Evolutionary conservation across 2,888 invertebrate genomes (phyloP).

Genomic region (Cephus nigrinus): DNA sequence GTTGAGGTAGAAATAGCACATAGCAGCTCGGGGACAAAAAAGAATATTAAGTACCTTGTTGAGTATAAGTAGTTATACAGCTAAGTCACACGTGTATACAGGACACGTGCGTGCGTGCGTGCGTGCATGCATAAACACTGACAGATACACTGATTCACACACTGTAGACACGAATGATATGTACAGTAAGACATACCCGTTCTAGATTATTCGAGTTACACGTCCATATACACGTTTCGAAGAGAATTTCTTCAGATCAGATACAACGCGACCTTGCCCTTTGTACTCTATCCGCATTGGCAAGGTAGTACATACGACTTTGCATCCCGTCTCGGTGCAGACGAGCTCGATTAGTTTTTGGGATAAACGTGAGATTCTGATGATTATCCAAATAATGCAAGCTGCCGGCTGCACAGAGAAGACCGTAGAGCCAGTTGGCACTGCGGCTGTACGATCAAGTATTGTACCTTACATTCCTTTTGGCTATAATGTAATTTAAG

Average conservation of each 20-base stretch:
- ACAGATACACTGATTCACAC: not conserved
- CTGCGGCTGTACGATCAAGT: conserved; percentile 62
- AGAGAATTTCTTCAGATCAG: conserved; percentile 25
- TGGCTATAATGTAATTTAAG: conserved; percentile 63
- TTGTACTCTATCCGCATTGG: conserved; percentile 18
- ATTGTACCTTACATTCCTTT: conserved; percentile 67
- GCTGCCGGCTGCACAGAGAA: conserved; percentile 61
- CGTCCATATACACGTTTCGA: not conserved
- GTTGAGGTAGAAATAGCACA: conserved; percentile 55
- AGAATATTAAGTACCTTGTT: conserved; percentile 63
- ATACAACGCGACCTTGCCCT: conserved; percentile 34
- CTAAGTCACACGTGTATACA: conserved; percentile 37
- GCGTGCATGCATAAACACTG: conserved; percentile 30
- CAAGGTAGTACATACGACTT: not conserved
- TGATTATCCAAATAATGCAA: conserved; percentile 15
- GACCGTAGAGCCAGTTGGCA: conserved; percentile 45
- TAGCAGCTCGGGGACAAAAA: conserved; percentile 56
- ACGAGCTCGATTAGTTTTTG: not conserved
- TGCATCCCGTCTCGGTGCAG: not conserved
- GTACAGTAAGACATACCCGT: not conserved
- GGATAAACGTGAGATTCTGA: not conserved
- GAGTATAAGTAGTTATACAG: conserved; percentile 61
- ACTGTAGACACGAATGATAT: not conserved
- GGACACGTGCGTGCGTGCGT: conserved; percentile 3
- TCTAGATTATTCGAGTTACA: conserved; percentile 26